Conservation (phyloP, 1,140 invertebrate genomes). For the Apis mellifera region DNA sequence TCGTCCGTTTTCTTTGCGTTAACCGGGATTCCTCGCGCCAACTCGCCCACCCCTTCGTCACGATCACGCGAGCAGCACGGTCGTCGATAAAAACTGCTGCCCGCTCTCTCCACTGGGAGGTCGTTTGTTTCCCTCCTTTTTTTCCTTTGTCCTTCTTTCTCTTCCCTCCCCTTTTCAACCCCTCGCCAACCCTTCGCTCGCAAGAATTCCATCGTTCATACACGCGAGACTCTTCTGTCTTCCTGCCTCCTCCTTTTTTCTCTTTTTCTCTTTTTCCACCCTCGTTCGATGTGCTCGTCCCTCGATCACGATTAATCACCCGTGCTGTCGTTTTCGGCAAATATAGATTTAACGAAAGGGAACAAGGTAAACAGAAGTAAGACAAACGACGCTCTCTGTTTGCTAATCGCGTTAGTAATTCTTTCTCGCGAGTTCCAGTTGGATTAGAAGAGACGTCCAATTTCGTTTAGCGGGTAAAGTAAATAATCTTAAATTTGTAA, state of each 20-base stretch:
- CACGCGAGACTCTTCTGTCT: not conserved
- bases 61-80: slow-evolving; percentile 25
- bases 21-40: not conserved
- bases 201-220: slow-evolving; percentile 39
- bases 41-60: not conserved
- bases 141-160: not conserved
- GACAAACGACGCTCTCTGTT: not conserved
- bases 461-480: too few species aligned
- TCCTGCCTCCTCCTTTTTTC: not conserved
- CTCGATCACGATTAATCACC: slow-evolving; percentile 18
- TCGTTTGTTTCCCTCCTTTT: not conserved
- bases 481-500: too few species aligned
- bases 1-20: slow-evolving; percentile 1
- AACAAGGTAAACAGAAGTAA: not conserved
- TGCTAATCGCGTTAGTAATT: not conserved
- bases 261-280: not conserved
- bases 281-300: not conserved
- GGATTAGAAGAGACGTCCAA: too few species aligned
- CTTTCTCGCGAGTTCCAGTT: too few species aligned
- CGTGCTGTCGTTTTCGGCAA: not conserved
- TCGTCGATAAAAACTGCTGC: slow-evolving; percentile 10
- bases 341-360: not conserved
- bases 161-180: too few species aligned
- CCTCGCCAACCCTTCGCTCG: not conserved
- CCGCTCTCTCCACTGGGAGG: not conserved